Evolutionary conservation across 1,140 invertebrate genomes (phyloP).

Genomic region (Lepeophtheirus salmonis): DNA sequence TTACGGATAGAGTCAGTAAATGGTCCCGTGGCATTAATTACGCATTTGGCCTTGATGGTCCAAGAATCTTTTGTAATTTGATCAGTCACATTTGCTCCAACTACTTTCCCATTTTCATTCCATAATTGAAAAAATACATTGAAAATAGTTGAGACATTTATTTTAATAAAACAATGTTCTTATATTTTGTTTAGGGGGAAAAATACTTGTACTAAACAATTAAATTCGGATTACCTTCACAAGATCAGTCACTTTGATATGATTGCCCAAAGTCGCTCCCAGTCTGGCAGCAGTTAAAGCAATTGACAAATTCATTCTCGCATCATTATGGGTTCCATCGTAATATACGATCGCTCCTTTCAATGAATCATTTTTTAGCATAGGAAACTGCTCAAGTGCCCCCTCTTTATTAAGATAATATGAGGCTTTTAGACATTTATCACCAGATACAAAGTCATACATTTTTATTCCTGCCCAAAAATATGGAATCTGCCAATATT

Average conservation of each 20-base stretch:
- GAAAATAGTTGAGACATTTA: too few relatives aligned
- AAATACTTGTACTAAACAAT: too few relatives aligned
- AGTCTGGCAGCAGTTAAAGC: constrained; percentile 81
- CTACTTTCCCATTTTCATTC: constrained; percentile 21
- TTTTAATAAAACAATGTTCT: too few relatives aligned
- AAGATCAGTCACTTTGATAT: constrained; percentile 60
- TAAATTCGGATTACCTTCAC: constrained; percentile 59
- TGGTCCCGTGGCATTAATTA: constrained; percentile 95
- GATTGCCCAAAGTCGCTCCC: constrained; percentile 87
- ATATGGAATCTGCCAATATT: constrained; percentile 96
- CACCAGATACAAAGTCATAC: constrained; percentile 92
- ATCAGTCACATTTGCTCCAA: constrained; percentile 48
- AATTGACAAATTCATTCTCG: constrained; percentile 88
- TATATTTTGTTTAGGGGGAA: too few relatives aligned
- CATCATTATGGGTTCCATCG: constrained; percentile 97
- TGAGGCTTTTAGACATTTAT: constrained; percentile 79
- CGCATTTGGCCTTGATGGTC: constrained; percentile 73
- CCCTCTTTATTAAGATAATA: constrained; percentile 82
- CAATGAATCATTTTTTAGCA: constrained; percentile 74
- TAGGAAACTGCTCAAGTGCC: constrained; percentile 90
- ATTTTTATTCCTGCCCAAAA: constrained; percentile 95
- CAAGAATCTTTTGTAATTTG: constrained; percentile 72
- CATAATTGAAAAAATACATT: too few relatives aligned
- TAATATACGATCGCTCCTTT: constrained; percentile 96
- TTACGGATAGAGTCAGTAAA: constrained; percentile 87